phyloP scores from a whole-genome alignment of 2,113 vertebrate species.

The Mormoops blainvillei region DNA sequence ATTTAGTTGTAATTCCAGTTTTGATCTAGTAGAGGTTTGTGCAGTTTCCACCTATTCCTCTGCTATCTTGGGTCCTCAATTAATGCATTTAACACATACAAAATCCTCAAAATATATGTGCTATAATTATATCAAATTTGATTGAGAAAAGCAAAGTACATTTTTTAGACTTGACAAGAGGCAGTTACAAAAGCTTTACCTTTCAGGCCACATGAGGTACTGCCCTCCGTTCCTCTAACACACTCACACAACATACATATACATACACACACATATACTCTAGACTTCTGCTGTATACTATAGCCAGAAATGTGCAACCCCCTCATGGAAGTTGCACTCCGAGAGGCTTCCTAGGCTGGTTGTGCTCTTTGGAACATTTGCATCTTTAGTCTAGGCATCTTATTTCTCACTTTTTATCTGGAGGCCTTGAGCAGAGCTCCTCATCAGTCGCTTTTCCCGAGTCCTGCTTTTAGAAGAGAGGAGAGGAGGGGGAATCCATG shows the following conservation, averaged over 20 bases:
- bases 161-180: background rate
- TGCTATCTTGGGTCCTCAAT: background rate
- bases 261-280: background rate
- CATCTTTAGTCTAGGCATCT: background rate
- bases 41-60: no score
- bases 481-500: background rate
- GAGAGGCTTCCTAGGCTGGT: background rate
- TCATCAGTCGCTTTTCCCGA: background rate
- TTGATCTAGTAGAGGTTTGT: no score
- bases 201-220: background rate
- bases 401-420: background rate
- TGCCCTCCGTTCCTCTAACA: no score
- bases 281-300: background rate
- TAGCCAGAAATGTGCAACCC: background rate
- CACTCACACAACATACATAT: background rate
- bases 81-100: background rate
- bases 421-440: background rate
- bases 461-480: background rate
- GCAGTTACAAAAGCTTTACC: background rate
- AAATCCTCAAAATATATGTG: background rate
- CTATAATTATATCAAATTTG: background rate
- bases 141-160: background rate
- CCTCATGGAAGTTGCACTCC: background rate
- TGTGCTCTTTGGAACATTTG: background rate
- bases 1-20: no score